Evolutionary conservation across 2,888 invertebrate genomes (phyloP).

Genomic region (Heliconius cydno): DNA sequence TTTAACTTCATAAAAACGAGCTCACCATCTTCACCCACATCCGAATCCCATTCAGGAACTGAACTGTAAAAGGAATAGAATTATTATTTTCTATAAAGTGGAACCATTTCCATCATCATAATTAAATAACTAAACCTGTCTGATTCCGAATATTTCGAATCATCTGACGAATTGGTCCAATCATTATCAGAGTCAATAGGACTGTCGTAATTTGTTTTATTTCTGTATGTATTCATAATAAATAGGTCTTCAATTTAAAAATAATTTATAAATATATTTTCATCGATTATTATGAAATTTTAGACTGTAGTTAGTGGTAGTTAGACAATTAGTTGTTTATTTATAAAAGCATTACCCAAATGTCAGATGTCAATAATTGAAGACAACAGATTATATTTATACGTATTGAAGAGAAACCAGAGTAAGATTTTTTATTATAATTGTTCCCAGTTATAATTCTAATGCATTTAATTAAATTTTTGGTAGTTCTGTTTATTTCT

Average conservation of each 20-base stretch:
- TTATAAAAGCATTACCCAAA: background rate
- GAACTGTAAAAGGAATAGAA: slow-evolving; percentile 72
- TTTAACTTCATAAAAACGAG: slow-evolving; percentile 86
- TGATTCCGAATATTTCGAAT: slow-evolving; percentile 84
- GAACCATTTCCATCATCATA: background rate
- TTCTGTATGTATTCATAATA: slow-evolving; percentile 49
- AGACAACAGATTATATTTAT: background rate
- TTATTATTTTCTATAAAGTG: background rate
- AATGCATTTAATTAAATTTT: no score
- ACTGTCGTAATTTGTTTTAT: slow-evolving; percentile 66
- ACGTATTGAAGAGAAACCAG: no score
- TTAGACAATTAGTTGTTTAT: background rate
- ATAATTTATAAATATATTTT: slow-evolving; percentile 9
- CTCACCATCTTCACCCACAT: slow-evolving; percentile 86
- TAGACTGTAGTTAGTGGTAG: background rate
- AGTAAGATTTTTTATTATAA: no score
- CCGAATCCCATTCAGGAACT: slow-evolving; percentile 87
- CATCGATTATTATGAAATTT: background rate
- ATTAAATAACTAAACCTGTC: slow-evolving; percentile 75
- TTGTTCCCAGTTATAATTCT: no score
- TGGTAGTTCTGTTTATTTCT: no score
- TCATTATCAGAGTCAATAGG: slow-evolving; percentile 77
- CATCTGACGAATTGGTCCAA: slow-evolving; percentile 76
- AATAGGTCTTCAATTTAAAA: background rate
- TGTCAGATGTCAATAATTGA: background rate